Percentiles rank a stretch among this genome's conserved stretches.
phyloP scores from a whole-genome alignment of 2,113 vertebrate species.

The Smithornis capensis region DNA sequence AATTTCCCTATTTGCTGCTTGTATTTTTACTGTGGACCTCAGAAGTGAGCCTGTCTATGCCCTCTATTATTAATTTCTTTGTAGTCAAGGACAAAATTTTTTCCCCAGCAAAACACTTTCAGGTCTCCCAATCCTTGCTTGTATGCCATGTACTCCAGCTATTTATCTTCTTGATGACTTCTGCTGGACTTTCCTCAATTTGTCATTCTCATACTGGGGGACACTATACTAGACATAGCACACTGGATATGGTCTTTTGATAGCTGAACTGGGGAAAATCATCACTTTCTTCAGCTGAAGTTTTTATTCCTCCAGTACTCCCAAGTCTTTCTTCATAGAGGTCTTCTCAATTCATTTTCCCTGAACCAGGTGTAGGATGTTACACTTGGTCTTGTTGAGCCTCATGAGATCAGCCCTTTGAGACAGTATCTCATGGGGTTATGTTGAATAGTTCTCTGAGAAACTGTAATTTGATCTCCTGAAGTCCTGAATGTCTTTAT shows the following conservation, averaged over 20 bases:
- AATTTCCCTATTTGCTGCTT: background rate
- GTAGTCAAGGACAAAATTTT: background rate
- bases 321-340: background rate
- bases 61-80: background rate
- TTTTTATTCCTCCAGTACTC: background rate
- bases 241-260: background rate
- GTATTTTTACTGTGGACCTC: background rate
- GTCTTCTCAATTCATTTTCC: background rate
- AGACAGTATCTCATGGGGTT: background rate
- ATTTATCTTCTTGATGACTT: background rate
- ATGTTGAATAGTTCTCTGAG: background rate
- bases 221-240: no score
- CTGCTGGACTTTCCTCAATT: background rate
- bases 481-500: background rate
- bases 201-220: no score
- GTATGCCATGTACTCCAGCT: background rate
- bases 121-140: background rate
- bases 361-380: accelerated
- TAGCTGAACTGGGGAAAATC: background rate
- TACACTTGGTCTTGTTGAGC: background rate
- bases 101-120: background rate
- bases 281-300: background rate
- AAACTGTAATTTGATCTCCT: background rate
- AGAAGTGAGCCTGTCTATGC: background rate
- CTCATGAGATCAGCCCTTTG: background rate